Base-by-base conservation (phyloP, 2,113 vertebrate genomes). In the Eubucco bourcierii region DNA sequence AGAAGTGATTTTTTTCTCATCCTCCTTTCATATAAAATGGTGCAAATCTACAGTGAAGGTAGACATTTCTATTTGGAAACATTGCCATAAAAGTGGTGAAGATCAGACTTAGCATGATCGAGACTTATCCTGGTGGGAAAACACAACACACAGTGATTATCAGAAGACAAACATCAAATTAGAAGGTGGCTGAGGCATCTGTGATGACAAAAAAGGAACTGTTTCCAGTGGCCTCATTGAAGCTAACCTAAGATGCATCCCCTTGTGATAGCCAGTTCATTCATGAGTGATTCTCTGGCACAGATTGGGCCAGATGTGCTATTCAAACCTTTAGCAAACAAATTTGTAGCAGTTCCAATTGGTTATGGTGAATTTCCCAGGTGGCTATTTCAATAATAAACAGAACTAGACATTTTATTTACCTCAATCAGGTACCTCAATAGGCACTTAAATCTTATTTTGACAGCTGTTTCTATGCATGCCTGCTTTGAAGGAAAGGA, bases 381-480 rank as follows among this genome's bases (percentile, higher is more conserved):
- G 33, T 76, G 37, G 15, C 19, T 68, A 44, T 76, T 76, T 81
- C 47, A 89, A 29, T 50, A 79, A 64, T 59, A 84, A 89, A 44
- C 28, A 87, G 71, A 87, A 68, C 7, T 29, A 53, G 12, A 9
- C 50, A 19, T 76, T 96, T 92, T 81, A 68, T 94, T 94, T 84
- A 72, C 73, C 28, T 76, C 77, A 33, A 10, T 46, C 66, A 14
- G 18, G 23, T 86, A 88, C 88, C 78, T 16, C 70, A 6, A 6
- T 33, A 29, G 47, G 33, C 80, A 11, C 44, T 87, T 90, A 61
- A 90, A 92, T 72, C 37, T 94, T 76, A 61, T 21, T 79, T 82
- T 77, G 70, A 73, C 70, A 95, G 66, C 66, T 81, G 70, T 76
- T 92, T 79, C 63, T 71, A 29, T 25, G 80, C n/a, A 33, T 11